phyloP scores from a whole-genome alignment of 2,888 invertebrate species.

The Cheilosia soror region DNA sequence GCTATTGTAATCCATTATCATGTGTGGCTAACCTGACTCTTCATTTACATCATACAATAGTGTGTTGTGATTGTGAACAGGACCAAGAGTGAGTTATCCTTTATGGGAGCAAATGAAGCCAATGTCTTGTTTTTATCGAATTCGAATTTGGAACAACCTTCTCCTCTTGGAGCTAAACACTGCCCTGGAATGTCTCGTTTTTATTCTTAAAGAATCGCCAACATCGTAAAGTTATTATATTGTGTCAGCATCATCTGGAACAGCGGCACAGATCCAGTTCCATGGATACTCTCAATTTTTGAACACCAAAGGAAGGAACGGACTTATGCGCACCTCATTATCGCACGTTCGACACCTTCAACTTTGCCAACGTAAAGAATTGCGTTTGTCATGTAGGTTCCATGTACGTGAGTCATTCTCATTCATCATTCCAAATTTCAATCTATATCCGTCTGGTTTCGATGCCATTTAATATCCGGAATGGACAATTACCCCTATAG shows the following conservation, averaged over 20 bases:
- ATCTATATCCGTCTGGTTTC: too few relatives aligned
- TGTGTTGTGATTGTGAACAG: constrained; percentile 43
- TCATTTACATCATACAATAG: constrained; percentile 24
- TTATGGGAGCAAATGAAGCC: constrained; percentile 41
- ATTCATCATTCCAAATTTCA: constrained; percentile 32
- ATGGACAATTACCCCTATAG: too few relatives aligned
- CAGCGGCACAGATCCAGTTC: constrained; percentile 43
- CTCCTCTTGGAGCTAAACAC: constrained; percentile 17
- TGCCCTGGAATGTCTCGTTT: constrained; percentile 48
- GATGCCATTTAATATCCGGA: too few relatives aligned
- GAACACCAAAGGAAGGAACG: constrained; percentile 40
- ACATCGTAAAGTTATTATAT: constrained; percentile 37
- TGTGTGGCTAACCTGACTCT: constrained; percentile 43
- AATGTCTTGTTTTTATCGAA: constrained; percentile 21
- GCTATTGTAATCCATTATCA: constrained; percentile 38
- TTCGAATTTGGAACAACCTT: constrained; percentile 27
- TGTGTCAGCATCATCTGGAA: constrained; percentile 41
- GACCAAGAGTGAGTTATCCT: constrained; percentile 25
- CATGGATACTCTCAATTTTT: constrained; percentile 46
- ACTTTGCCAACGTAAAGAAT: constrained; percentile 50
- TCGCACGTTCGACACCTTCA: constrained; percentile 2
- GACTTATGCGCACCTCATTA: constrained; percentile 27
- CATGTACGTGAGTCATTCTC: constrained; percentile 38
- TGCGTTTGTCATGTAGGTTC: constrained; percentile 43
- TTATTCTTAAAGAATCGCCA: constrained; percentile 45